Base-by-base conservation (phyloP, 1,140 invertebrate genomes). In the Drosophila sechellia region DNA sequence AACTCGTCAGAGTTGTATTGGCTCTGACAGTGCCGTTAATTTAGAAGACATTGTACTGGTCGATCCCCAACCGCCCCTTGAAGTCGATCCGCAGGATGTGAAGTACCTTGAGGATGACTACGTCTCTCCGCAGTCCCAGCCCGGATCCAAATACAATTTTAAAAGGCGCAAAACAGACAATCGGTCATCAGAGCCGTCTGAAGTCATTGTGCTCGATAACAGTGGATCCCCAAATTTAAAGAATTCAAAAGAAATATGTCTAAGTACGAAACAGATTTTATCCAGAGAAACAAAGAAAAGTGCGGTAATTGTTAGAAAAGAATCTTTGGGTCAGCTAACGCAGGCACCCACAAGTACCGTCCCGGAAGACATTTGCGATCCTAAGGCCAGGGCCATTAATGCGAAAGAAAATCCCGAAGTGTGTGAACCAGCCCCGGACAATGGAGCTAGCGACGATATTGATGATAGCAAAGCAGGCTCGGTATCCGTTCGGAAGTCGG, bases 11-110 rank as follows among this genome's bases (percentile, higher is more conserved):
- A 70, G 85, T 22, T 65, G 77, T 8, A 90, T 75, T 64, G 49
- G 45, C 5, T 80, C 84, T 0, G 59, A 25, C 37, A 50, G 48
- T 46, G 13, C 46, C 8, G 20, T 75, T 3, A 85, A 90, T 53
- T 58, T 91, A 13, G 90, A 91, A 43, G 90, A 91, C 43, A 87
- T 91, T 54, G 76, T 90, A 31, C 58, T 91, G 4, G 71, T 91
- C 48, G 90, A 91, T 52, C 90, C 90, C 1, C 79, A 86, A 49
- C 68, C 84, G 5, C 48, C 53, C 15, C 22, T 79, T 0, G 71
- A 79, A 5, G 11, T 20, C 1, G 42, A 39, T 3, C 31, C 42
- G 49, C 10, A 13, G 5, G 12, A 5, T 43, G 6, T 43, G 50
- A 46, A 43, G 13, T 8, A 6, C 27, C 17, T 52, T 5, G 40